Evolutionary conservation across 2,888 invertebrate genomes (phyloP), one percentile per base, ranked within the genome.

Genomic region (Crepidodera aurea): DNA sequence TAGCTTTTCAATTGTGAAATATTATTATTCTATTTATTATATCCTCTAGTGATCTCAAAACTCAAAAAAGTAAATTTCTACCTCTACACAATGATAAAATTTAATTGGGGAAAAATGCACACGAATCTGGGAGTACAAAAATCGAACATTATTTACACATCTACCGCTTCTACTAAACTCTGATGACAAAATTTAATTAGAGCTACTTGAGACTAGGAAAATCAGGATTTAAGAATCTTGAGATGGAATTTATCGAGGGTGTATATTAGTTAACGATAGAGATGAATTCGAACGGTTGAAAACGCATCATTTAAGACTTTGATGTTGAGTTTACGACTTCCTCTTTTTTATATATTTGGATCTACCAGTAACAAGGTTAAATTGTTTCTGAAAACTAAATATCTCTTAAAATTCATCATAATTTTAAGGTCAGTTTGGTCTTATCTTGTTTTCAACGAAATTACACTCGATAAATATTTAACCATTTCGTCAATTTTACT

Each of bases 321-420:
- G 34, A 37, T 39, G 22, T 39, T 7, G 18, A 22, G 18, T 51
- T 53, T 40, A 53, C 27, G 53, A 40, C 37, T 53, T 53, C 53
- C 53, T 53, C 40, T n/a, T 40, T 53, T 53, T 53, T 22, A 29
- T 32, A 32, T 50, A 32, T 50, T 32, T 18, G 18, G 50, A n/a
- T 29, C 5, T 6, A 3, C 10, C 8, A 3, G 2, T 8, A 29
- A 29, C 10, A 8, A 29, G 29, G 10, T 29, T 8, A 29, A 29
- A 29, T 2, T 22, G 22, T 8, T 29, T 29, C 10, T 8, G 10
- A 8, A 29, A 10, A 8, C 3, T 3, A 29, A 29, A 29, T 10
- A 29, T 29, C 6, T 25, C 4, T 25, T 25, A 25, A 25, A 25
- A 25, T 4, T 4, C 3, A 4, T 25, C 4, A n/a, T n/a, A n/a